phyloP scores from a whole-genome alignment of 1,140 invertebrate genomes.

The Nasonia vitripennis region DNA sequence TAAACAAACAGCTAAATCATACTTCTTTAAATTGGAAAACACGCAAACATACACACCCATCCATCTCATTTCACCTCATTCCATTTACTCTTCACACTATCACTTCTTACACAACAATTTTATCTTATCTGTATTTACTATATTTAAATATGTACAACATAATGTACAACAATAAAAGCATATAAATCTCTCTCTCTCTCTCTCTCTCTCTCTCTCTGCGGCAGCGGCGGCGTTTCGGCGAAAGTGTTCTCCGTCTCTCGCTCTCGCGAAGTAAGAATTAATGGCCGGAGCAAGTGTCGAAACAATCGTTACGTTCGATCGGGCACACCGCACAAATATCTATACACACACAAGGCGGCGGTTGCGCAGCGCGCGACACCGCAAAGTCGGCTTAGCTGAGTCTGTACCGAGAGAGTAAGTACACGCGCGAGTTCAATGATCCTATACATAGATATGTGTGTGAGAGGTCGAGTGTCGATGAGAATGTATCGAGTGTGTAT shows the following conservation, averaged over 20 bases:
- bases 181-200: too few species aligned
- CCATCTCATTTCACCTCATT: too few species aligned
- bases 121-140: too few species aligned
- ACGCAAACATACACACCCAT: too few species aligned
- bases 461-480: not conserved
- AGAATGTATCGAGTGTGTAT: not conserved
- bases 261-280: not conserved
- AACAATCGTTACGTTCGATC: slow-evolving; percentile 42
- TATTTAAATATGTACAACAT: too few species aligned
- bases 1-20: too few species aligned
- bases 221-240: not conserved
- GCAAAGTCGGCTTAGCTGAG: not conserved
- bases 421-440: not conserved
- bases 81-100: too few species aligned
- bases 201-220: not conserved
- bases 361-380: not conserved
- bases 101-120: too few species aligned
- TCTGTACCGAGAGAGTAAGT: not conserved
- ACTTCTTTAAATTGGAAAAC: too few species aligned
- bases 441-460: not conserved
- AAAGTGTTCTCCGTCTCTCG: not conserved
- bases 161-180: too few species aligned
- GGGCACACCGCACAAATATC: not conserved
- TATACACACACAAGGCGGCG: too few species aligned
- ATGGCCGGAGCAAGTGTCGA: slow-evolving; percentile 5